Conservation (phyloP, 1,140 invertebrate species). For the Drosophila lowei region DNA sequence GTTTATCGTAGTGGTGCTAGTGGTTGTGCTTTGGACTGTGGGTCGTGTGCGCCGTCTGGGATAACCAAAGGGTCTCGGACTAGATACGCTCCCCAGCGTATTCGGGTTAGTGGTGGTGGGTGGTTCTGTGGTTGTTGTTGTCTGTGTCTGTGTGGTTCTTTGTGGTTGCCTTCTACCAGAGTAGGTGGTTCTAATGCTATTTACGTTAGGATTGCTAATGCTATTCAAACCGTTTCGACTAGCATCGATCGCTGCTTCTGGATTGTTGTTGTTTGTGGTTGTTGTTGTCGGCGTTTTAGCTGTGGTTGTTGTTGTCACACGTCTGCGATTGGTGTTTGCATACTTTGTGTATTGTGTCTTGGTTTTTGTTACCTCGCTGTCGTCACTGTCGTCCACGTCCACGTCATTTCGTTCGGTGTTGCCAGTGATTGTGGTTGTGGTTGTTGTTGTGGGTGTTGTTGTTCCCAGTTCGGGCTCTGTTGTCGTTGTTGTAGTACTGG, state of each 20-base stretch:
- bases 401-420: constrained; percentile 41
- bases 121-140: constrained; percentile 49
- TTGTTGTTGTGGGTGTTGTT: constrained; percentile 39
- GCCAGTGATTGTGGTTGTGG: constrained; percentile 30
- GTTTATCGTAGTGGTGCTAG: constrained; percentile 39
- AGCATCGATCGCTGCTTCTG: constrained; percentile 68
- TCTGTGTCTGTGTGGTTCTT: constrained; percentile 21
- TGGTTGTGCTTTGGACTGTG: constrained; percentile 47
- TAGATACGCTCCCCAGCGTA: constrained; percentile 82
- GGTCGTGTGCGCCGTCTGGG: constrained; percentile 80
- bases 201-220: constrained; percentile 49
- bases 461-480: constrained; percentile 71
- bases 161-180: constrained; percentile 73
- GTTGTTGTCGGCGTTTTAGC: constrained; percentile 27
- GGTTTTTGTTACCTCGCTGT: constrained; percentile 67
- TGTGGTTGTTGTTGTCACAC: constrained; percentile 43
- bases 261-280: constrained; percentile 33
- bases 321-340: constrained; percentile 43
- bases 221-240: constrained; percentile 74
- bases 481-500: constrained; percentile 32
- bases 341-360: constrained; percentile 57
- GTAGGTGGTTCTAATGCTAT: constrained; percentile 64
- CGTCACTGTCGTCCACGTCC: constrained; percentile 45
- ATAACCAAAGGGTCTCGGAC: constrained; percentile 85
- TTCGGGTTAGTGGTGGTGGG: constrained; percentile 48